phyloP scores from a whole-genome alignment of 2,797 vertebrate genomes.

The Sebastolobus altivelis region DNA sequence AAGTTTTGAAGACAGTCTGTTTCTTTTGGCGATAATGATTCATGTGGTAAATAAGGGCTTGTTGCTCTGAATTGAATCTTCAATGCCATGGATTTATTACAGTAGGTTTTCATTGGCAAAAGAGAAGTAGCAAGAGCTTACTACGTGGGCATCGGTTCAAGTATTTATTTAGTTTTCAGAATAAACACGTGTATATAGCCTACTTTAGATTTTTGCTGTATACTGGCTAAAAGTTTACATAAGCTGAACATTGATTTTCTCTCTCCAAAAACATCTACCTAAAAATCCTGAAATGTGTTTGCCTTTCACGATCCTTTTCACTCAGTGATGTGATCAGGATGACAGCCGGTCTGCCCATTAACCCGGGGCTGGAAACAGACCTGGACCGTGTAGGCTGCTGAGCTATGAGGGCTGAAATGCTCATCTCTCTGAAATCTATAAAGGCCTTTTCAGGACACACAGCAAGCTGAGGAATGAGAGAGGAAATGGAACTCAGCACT shows the following conservation, averaged over 20 bases:
- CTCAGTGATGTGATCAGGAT: slow-evolving; percentile 58
- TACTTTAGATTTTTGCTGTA: not conserved
- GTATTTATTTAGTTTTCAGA: not conserved
- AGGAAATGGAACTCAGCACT: slow-evolving; percentile 5
- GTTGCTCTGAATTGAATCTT: not conserved
- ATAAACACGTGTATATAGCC: not conserved
- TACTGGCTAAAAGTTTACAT: not conserved
- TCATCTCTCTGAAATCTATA: slow-evolving; percentile 30
- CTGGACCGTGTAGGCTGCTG: slow-evolving; percentile 24
- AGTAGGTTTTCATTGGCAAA: not conserved
- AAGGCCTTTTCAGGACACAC: slow-evolving; percentile 17
- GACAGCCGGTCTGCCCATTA: slow-evolving; percentile 52
- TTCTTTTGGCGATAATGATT: not conserved
- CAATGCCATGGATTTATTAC: not conserved
- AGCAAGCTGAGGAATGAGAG: slow-evolving; percentile 19
- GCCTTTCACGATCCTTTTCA: slow-evolving; percentile 32
- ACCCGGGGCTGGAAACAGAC: slow-evolving; percentile 46
- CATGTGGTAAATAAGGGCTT: not conserved
- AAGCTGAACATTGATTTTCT: not conserved
- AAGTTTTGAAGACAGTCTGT: not conserved
- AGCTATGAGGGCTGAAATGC: slow-evolving; percentile 15
- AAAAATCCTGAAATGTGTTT: slow-evolving; percentile 16
- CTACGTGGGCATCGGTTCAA: not conserved
- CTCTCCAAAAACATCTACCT: slow-evolving; percentile 3
- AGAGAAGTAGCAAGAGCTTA: not conserved